phyloP scores from a whole-genome alignment of 2,888 invertebrate genomes.

The Leptopilina drosophilae region DNA sequence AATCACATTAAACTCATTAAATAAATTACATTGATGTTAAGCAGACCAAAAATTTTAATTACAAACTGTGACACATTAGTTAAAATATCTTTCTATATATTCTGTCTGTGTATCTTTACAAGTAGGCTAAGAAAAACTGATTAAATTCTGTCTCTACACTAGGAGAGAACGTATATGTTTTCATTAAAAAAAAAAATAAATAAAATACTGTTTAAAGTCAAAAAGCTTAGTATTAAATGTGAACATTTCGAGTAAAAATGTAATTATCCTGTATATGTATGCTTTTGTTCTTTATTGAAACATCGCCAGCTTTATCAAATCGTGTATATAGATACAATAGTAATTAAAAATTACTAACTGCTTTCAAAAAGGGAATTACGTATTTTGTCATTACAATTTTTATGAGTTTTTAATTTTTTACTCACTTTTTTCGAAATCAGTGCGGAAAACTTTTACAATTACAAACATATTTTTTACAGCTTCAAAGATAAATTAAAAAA shows the following conservation, averaged over 20 bases:
- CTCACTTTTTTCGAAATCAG: not conserved
- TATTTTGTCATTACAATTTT: no score
- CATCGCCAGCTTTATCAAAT: not conserved
- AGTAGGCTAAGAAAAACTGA: slow-evolving; percentile 20
- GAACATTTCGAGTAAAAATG: not conserved
- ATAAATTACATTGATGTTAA: slow-evolving; percentile 47
- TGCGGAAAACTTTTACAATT: no score
- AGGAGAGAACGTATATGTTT: slow-evolving; percentile 17
- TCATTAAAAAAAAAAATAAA: slow-evolving; percentile 2
- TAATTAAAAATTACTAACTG: not conserved
- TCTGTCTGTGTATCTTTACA: not conserved
- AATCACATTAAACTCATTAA: slow-evolving; percentile 40
- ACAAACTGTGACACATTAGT: slow-evolving; percentile 30
- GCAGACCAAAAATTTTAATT: slow-evolving; percentile 49
- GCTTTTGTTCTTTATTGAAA: slow-evolving; percentile 11
- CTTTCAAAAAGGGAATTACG: not conserved
- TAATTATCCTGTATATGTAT: not conserved
- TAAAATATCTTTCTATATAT: not conserved
- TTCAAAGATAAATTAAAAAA: no score
- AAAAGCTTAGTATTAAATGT: slow-evolving; percentile 18
- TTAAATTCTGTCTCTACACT: slow-evolving; percentile 35
- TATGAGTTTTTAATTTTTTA: not conserved
- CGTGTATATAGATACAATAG: not conserved
- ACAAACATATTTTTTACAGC: no score
- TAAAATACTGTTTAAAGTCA: not conserved